Evolutionary conservation across 2,888 invertebrate species (phyloP), one percentile per base, ranked within the genome.

Genomic region (Cybosia mesomella): DNA sequence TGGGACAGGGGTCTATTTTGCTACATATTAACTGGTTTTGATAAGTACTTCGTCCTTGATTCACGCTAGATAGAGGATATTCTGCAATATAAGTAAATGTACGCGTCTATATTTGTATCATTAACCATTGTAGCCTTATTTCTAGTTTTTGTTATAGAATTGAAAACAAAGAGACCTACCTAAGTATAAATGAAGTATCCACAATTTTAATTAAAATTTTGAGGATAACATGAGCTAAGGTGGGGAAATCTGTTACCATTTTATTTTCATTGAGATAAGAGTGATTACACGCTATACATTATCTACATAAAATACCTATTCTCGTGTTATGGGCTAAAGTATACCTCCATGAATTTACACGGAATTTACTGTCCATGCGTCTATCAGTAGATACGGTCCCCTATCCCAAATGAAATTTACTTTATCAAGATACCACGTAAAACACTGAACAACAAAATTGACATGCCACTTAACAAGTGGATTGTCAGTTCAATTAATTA

Each of bases 1-100:
- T 62, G 32, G 64, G 70, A 72, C 76, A 76, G 64, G 74, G 78
- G 74, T 74, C 71, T 71, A 67, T 77, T 77, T 75, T 80, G 74
- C 76, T 70, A 58, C 63, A 54, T 64, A 64, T 43, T 60, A 78
- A 78, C 75, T 67, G 67, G 76, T 76, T 74, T 72, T 64, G 60
- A 59, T 70, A 68, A 74, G 69, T 71, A 68, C 65, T 80, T 74
- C 65, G 72, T 67, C 78, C 76, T 76, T 62, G 58, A 69, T 71
- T 69, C 58, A 71, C 63, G 57, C 22, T 24, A 22, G 34, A 28
- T 24, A 32, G n/a, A 61, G 21, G 21, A 53, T 53, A 34, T 54
- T 53, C 32, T 21, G 21, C 32, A 53, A 53, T 21, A 24, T 32
- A 11, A 18, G 32, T 61, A 53, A 13, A 15, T 49, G n/a, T 10